Evolutionary conservation across 2,888 invertebrate species (phyloP).

Genomic region (Melanargia galathea): DNA sequence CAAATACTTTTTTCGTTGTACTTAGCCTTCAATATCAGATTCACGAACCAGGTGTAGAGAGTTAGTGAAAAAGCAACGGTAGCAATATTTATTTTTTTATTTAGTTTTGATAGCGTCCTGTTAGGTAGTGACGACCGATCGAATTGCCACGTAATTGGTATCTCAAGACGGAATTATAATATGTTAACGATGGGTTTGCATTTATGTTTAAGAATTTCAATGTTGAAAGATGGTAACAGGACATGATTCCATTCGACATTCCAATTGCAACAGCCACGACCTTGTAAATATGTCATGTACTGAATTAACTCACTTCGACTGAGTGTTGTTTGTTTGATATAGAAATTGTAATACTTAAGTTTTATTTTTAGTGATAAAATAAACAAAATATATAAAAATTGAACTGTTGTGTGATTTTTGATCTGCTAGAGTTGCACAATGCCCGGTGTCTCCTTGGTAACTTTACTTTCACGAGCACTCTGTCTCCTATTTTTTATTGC

Average conservation of each 20-base stretch:
- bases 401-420: constrained; percentile 62
- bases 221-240: constrained; percentile 50
- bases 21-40: constrained; percentile 68
- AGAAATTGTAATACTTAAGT: constrained; percentile 81
- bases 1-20: constrained; percentile 75
- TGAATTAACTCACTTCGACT: constrained; percentile 77
- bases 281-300: constrained; percentile 76
- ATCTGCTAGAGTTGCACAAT: constrained; percentile 60
- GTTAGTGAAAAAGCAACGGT: constrained; percentile 66
- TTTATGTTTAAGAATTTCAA: constrained; percentile 64
- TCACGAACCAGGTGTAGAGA: constrained; percentile 67
- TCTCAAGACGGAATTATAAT: constrained; percentile 43
- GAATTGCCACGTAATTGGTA: constrained; percentile 21
- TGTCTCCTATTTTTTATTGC: constrained; percentile 59
- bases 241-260: constrained; percentile 48
- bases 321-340: constrained; percentile 80
- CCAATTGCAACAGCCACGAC: constrained; percentile 56
- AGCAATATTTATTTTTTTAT: constrained; percentile 70
- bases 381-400: constrained; percentile 74
- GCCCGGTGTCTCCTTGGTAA: constrained; percentile 63
- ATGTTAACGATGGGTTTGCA: constrained; percentile 60
- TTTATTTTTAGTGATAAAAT: constrained; percentile 82
- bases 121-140: constrained; percentile 39
- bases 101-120: constrained; percentile 58
- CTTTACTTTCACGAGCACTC: constrained; percentile 59